A percentile compares a stretch with the other conserved stretches of the same genome.
phyloP scores from a whole-genome alignment of 2,888 invertebrate species.

The Ctenicera cuprea region DNA sequence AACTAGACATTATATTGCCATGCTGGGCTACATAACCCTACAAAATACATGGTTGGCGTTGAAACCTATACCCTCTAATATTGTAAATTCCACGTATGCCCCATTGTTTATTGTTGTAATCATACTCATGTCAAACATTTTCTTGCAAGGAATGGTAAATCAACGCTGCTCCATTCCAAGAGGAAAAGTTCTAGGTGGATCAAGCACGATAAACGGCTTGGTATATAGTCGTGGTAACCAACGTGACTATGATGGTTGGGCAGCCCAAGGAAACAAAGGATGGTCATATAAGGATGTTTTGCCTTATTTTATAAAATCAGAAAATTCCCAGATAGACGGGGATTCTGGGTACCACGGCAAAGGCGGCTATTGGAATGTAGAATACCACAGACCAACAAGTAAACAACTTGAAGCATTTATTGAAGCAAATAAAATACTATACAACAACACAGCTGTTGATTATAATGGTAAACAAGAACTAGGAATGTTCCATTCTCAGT shows the following conservation, averaged over 20 bases:
- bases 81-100: no score
- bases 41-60: no score
- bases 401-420: slow-evolving; percentile 78
- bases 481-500: slow-evolving; percentile 79
- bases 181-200: slow-evolving; percentile 57
- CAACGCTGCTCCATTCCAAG: slow-evolving; percentile 51
- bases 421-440: slow-evolving; percentile 77
- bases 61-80: no score
- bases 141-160: slow-evolving; percentile 62
- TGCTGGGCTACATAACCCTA: no score
- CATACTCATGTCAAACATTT: slow-evolving; percentile 74
- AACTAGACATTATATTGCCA: no score
- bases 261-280: slow-evolving; percentile 62
- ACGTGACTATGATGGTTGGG: slow-evolving; percentile 56
- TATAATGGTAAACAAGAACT: slow-evolving; percentile 78
- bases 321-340: slow-evolving; percentile 69
- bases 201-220: slow-evolving; percentile 56
- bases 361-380: slow-evolving; percentile 81
- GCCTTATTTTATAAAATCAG: slow-evolving; percentile 66
- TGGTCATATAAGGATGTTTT: slow-evolving; percentile 71
- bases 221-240: slow-evolving; percentile 56
- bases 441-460: slow-evolving; percentile 75
- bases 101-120: no score
- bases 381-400: slow-evolving; percentile 77
- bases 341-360: slow-evolving; percentile 80